A percentile compares a stretch with the other conserved stretches of the same genome.
Evolutionary conservation across 1,140 invertebrate genomes (phyloP).

Genomic region (Penaeus chinensis): DNA sequence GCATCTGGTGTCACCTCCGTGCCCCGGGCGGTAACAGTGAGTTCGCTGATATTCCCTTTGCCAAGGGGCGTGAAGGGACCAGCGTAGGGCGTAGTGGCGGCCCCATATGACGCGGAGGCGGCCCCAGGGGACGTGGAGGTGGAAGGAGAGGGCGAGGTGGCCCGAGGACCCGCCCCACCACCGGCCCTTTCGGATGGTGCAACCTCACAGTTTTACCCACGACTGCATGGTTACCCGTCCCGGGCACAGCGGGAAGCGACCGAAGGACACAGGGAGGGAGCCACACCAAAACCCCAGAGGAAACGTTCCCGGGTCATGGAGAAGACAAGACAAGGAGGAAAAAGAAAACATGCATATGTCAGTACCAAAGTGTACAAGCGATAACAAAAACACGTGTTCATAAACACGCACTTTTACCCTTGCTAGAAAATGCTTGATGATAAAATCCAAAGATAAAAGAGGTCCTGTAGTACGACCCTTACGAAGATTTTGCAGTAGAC

Average conservation of each 20-base stretch:
- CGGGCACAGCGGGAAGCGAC: background rate
- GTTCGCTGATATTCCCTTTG: background rate
- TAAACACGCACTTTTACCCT: too few relatives aligned
- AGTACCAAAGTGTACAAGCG: background rate
- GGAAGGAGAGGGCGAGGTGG: conserved; percentile 33
- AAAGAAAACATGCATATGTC: conserved; percentile 5
- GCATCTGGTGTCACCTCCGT: conserved; percentile 16
- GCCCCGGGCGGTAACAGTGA: conserved; percentile 52
- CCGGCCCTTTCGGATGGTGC: conserved; percentile 36
- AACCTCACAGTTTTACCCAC: conserved; percentile 47
- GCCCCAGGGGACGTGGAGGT: background rate
- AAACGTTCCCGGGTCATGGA: background rate
- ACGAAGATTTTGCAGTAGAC: too few relatives aligned
- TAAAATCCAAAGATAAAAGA: too few relatives aligned
- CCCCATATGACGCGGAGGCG: too few relatives aligned
- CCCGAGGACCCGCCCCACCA: conserved; percentile 47
- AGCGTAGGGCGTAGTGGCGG: conserved; percentile 30
- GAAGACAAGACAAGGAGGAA: too few relatives aligned
- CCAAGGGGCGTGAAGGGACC: background rate
- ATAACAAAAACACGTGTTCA: too few relatives aligned
- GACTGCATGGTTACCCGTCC: conserved; percentile 16
- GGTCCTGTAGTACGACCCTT: too few relatives aligned
- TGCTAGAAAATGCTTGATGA: too few relatives aligned
- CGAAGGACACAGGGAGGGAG: background rate
- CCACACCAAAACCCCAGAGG: background rate